These are phyloP conservation scores for Psix sp. DNA, from an alignment of 1,140 invertebrate species.

Conservation along the genomic window DNA sequence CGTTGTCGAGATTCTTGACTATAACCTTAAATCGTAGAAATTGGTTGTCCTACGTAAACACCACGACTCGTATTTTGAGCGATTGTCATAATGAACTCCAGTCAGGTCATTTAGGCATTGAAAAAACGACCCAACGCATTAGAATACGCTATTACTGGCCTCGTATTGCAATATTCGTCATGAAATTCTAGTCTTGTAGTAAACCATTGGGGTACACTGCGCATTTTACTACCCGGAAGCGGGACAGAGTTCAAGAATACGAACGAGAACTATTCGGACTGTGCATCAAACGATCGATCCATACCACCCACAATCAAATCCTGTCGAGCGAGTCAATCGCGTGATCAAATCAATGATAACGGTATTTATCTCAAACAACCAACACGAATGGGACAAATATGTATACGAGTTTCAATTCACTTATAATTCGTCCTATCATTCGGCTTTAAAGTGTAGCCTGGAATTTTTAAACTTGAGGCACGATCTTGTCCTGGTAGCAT, in stretches of 20 bases:
- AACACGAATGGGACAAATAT: background rate
- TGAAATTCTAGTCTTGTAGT: background rate
- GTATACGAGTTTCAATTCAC: constrained; percentile 15
- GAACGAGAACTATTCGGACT: too few species aligned
- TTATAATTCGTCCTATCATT: constrained; percentile 60
- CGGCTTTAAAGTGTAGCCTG: constrained; percentile 60
- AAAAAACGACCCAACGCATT: constrained; percentile 21
- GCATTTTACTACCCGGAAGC: constrained; percentile 40
- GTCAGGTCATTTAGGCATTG: background rate
- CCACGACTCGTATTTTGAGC: too few species aligned
- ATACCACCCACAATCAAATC: constrained; percentile 61
- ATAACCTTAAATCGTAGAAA: too few species aligned
- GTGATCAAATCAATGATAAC: constrained; percentile 69
- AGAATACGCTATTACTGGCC: constrained; percentile 4
- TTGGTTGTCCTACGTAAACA: too few species aligned
- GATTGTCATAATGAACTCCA: too few species aligned
- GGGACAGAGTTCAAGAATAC: constrained; percentile 32
- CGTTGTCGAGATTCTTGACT: too few species aligned
- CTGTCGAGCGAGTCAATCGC: constrained; percentile 68
- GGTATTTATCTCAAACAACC: constrained; percentile 45
- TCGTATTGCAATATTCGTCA: background rate
- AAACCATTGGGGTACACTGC: constrained; percentile 19
- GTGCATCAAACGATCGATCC: constrained; percentile 66
- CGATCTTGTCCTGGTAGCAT: background rate
- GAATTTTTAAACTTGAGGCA: constrained; percentile 67